These are phyloP conservation scores for Drosophila ustulata DNA, from an alignment of 2,888 invertebrate genomes.

Conservation along the genomic window DNA sequence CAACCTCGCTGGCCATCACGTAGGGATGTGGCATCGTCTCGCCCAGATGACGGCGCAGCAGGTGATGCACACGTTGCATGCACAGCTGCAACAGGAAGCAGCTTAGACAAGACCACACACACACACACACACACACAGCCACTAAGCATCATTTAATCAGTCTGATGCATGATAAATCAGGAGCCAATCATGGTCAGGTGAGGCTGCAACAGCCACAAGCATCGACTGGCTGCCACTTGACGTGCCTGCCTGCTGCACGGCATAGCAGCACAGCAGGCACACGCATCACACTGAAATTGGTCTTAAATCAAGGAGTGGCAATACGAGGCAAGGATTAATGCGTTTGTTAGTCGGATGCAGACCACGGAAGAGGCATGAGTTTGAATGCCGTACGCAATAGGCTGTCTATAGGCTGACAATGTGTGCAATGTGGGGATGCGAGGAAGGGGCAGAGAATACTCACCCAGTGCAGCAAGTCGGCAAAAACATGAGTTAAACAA, in stretches of 20 bases:
- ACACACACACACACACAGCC: conserved; percentile 23
- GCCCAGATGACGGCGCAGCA: conserved; percentile 87
- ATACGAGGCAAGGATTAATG: conserved; percentile 73
- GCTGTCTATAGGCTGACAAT: conserved; percentile 34
- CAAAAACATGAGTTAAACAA: conserved; percentile 87
- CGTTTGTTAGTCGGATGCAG: conserved; percentile 46
- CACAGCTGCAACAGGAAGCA: conserved; percentile 37
- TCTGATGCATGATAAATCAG: conserved; percentile 75
- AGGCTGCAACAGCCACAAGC: conserved; percentile 5
- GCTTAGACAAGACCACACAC: conserved; percentile 31
- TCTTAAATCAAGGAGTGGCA: conserved; percentile 71
- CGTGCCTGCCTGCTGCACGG: conserved; percentile 11
- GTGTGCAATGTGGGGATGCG: conserved; percentile 1
- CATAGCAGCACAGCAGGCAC: background rate
- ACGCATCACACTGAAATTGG: conserved; percentile 61
- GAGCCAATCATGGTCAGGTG: conserved; percentile 62
- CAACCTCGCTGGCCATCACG: conserved; percentile 88
- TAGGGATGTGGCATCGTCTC: conserved; percentile 87
- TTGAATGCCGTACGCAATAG: conserved; percentile 22
- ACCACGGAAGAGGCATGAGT: conserved; percentile 22
- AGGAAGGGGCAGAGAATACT: conserved; percentile 8
- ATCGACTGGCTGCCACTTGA: conserved; percentile 54
- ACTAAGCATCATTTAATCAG: conserved; percentile 77
- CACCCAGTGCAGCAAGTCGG: conserved; percentile 86
- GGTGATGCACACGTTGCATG: conserved; percentile 85